Conservation (phyloP, 2,888 invertebrate genomes). For the Drosophila mayaguana region DNA sequence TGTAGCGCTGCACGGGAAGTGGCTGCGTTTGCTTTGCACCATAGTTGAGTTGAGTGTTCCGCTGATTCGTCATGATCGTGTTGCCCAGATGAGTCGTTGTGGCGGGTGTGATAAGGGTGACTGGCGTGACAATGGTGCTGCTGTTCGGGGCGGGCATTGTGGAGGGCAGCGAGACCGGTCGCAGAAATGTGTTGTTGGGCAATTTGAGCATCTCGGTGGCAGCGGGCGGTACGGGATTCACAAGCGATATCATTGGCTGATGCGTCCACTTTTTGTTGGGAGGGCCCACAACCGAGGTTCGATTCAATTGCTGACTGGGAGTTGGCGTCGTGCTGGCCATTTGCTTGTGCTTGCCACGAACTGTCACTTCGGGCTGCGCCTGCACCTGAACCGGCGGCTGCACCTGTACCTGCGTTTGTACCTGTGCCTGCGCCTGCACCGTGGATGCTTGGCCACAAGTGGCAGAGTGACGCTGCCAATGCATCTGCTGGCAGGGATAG, state of each 20-base stretch:
- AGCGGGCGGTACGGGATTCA: constrained; percentile 43
- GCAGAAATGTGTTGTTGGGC: constrained; percentile 81
- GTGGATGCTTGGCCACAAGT: constrained; percentile 49
- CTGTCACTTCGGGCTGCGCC: not conserved
- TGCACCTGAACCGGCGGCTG: constrained; percentile 9
- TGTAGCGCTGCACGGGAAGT: constrained; percentile 78
- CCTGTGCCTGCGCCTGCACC: constrained; percentile 26
- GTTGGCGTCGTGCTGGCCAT: constrained; percentile 4
- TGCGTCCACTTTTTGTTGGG: constrained; percentile 62
- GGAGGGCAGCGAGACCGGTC: constrained; percentile 67
- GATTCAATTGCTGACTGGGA: constrained; percentile 37
- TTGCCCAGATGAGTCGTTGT: constrained; percentile 44
- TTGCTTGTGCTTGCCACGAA: constrained; percentile 35
- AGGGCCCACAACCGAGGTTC: constrained; percentile 3
- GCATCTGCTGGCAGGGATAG: constrained; percentile 93
- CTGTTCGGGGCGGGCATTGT: constrained; percentile 35
- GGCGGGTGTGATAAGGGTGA: constrained; percentile 52
- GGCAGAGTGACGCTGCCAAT: constrained; percentile 91
- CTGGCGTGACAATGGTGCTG: constrained; percentile 30
- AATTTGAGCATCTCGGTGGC: constrained; percentile 77
- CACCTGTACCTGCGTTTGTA: constrained; percentile 26
- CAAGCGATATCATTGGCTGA: constrained; percentile 51
- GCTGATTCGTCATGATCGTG: constrained; percentile 40
- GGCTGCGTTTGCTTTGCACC: constrained; percentile 51
- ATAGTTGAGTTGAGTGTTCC: constrained; percentile 34